phyloP scores from a whole-genome alignment of 92 coral and sea anemone genomes.

The Epizoanthus rinbou region DNA sequence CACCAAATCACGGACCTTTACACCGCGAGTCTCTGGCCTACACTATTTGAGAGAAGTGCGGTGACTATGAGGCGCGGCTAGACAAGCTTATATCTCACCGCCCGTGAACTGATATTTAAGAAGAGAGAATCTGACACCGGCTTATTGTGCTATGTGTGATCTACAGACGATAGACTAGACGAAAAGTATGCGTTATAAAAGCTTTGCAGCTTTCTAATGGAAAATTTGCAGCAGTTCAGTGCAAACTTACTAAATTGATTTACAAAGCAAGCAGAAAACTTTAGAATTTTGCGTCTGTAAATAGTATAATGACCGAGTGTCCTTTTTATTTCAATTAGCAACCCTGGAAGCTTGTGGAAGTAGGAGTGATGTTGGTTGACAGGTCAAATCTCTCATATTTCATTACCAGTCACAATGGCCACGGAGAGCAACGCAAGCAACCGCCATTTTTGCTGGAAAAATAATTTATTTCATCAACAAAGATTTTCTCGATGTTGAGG shows the following conservation, averaged over 20 bases:
- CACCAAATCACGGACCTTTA: slow-evolving; percentile 47
- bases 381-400: slow-evolving; percentile 44
- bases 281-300: neutral
- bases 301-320: neutral
- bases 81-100: slow-evolving; percentile 45
- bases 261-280: neutral
- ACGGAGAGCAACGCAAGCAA: neutral
- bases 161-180: slow-evolving; percentile 48
- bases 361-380: slow-evolving; percentile 22
- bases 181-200: slow-evolving; percentile 31
- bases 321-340: slow-evolving; percentile 28
- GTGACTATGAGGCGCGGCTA: slow-evolving; percentile 46
- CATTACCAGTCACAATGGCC: neutral
- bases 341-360: slow-evolving; percentile 1
- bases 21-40: slow-evolving; percentile 35
- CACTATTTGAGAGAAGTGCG: slow-evolving; percentile 48
- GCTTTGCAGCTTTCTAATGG: slow-evolving; percentile 1
- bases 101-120: slow-evolving; percentile 50
- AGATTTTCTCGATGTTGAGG: neutral
- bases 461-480: neutral
- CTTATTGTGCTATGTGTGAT: slow-evolving; percentile 40
- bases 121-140: slow-evolving; percentile 46
- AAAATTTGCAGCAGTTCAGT: neutral
- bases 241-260: neutral
- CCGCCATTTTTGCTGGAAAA: slow-evolving; percentile 4